Conservation (phyloP, 2,797 vertebrate species). For the Synaphobranchus kaupii region DNA sequence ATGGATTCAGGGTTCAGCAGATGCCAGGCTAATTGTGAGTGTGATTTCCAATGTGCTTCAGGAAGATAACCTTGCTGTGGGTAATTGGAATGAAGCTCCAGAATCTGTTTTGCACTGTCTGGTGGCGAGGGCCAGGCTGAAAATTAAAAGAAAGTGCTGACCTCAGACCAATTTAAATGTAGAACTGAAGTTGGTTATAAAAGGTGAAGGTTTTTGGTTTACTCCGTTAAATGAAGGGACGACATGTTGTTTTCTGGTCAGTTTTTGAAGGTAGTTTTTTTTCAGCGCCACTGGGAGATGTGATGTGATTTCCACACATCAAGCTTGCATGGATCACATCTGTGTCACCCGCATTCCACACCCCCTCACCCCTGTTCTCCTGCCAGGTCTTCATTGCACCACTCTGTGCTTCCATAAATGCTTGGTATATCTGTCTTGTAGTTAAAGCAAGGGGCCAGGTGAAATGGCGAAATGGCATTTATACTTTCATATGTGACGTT, state of each 20-base stretch:
- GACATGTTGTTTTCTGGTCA: background rate
- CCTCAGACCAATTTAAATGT: conserved; percentile 35
- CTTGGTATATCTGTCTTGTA: background rate
- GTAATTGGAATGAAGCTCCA: conserved; percentile 8
- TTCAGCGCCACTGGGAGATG: background rate
- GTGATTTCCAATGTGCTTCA: conserved; percentile 21
- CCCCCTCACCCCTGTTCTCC: conserved; percentile 42
- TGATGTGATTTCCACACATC: conserved; percentile 20
- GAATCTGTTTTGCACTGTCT: background rate
- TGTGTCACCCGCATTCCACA: conserved; percentile 23
- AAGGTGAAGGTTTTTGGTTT: conserved; percentile 17
- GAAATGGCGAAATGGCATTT: background rate
- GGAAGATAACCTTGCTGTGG: background rate
- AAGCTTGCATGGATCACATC: conserved; percentile 33
- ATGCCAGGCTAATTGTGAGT: background rate
- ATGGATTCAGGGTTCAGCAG: conserved; percentile 6
- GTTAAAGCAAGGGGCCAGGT: background rate
- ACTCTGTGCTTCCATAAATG: background rate
- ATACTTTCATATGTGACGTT: background rate
- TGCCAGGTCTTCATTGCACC: background rate
- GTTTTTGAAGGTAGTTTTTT: background rate
- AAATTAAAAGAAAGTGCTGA: conserved; percentile 38
- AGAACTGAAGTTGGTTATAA: conserved; percentile 15
- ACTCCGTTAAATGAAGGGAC: background rate
- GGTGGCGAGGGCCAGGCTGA: background rate